Base-by-base conservation (phyloP, 2,888 invertebrate species). In the Sarcophaga carnaria region DNA sequence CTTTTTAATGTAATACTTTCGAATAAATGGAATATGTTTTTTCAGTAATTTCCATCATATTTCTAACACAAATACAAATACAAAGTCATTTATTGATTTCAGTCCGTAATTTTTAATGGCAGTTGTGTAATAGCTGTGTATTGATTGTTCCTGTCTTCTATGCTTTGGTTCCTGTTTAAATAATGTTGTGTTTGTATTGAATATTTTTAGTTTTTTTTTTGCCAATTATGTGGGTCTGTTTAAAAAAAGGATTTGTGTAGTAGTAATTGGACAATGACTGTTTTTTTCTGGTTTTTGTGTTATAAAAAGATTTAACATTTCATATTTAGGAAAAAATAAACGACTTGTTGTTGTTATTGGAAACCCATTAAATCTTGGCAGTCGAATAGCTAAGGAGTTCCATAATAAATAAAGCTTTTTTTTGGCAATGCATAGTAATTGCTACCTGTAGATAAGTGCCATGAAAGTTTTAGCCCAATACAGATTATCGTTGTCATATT, bases 361-460 rank as follows among this genome's bases (percentile, higher is more conserved):
- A 64, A 69, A 47, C 12, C 66, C 63, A 80, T 86, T 64, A 62
- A 71, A 54, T 80, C 88, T 54, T 88, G 79, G 66, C 85, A 89
- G 59, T 80, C 86, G 37, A 89, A 85, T 75, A 83, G 27, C 4
- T 27, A 27, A 75, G 2, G 77, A 86, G 3, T 90, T 90, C 74
- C 88, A 86, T 37, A 85, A 88, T 49, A 88, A 87, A 78, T 80
- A 91, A 47, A 27, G 27, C 4, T 62, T 71, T 60, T 90, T 91
- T 54, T 88, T 89, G 87, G 90, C 90, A 76, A 82, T 89, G 80
- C 82, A 90, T 62, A 89, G 90, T 71, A 90, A 91, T 45, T 89
- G 88, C 60, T 89, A 90, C 6, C 27, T 89, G 4, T 83, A 89
- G 66, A 88, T 91, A 49, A 90, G 90, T 11, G 91, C 90, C 47